These are phyloP conservation scores for Lonchura striata DNA, from an alignment of 2,113 vertebrate species.

Conservation along the genomic window DNA sequence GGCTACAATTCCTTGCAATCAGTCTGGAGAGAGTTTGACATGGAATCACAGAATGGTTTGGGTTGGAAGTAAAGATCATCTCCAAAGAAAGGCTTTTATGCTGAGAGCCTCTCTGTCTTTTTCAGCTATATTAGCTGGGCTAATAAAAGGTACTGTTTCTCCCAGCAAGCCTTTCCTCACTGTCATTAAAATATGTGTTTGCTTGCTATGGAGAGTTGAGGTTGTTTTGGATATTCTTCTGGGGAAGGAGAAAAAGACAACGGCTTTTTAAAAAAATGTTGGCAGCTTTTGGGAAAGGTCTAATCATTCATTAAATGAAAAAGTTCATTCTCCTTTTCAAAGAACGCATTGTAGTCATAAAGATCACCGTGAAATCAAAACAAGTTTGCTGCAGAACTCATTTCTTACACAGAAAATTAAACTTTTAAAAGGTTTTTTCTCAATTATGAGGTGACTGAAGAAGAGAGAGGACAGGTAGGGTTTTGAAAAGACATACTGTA, in stretches of 20 bases:
- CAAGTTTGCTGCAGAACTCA: background rate
- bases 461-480: background rate
- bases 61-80: background rate
- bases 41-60: background rate
- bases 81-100: background rate
- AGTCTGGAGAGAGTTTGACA: background rate
- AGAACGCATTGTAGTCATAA: background rate
- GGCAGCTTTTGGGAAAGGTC: background rate
- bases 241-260: background rate
- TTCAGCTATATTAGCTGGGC: background rate
- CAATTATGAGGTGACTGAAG: background rate
- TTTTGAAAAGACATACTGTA: background rate
- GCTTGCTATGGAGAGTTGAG: background rate
- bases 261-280: background rate
- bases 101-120: background rate
- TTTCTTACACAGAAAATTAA: background rate
- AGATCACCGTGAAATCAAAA: background rate
- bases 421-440: background rate
- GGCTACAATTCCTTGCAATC: background rate
- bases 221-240: background rate
- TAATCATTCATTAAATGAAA: slow-evolving; percentile 4
- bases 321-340: slow-evolving; percentile 31
- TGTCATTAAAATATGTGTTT: background rate
- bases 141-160: background rate
- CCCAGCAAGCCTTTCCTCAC: background rate